Evolutionary conservation across 2,797 vertebrate genomes (phyloP).

Genomic region (Hydrocynus forskahlii): DNA sequence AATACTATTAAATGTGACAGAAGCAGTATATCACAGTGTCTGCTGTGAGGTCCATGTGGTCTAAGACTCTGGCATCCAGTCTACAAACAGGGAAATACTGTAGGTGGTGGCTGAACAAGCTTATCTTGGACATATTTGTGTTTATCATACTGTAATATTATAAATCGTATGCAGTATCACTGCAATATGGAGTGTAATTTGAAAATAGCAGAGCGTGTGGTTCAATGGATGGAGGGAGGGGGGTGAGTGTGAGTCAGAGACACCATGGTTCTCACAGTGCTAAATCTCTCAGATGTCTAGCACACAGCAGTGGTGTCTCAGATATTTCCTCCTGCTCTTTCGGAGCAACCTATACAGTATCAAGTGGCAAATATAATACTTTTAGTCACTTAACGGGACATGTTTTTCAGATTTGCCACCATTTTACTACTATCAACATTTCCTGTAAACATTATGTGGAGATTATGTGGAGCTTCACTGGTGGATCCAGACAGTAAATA

Average conservation of each 20-base stretch:
- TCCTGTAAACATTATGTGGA: too few species aligned
- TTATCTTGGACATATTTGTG: background rate
- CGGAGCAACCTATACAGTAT: background rate
- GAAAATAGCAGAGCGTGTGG: constrained; percentile 22
- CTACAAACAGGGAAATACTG: background rate
- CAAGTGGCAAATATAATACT: too few species aligned
- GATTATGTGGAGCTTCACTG: too few species aligned
- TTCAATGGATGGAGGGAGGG: background rate
- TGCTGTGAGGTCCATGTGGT: too few species aligned
- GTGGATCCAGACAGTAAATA: too few species aligned
- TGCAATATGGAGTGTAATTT: background rate
- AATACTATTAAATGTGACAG: too few species aligned
- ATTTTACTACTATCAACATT: too few species aligned
- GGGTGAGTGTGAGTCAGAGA: constrained; percentile 31
- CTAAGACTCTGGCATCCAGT: too few species aligned
- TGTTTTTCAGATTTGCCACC: too few species aligned
- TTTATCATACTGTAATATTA: constrained; percentile 6
- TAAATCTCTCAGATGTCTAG: constrained; percentile 2
- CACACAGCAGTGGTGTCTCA: background rate
- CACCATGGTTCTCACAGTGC: background rate
- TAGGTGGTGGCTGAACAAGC: background rate
- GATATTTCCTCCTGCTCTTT: background rate
- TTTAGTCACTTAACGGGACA: too few species aligned
- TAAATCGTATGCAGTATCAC: constrained; percentile 6
- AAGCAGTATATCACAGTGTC: too few species aligned